Conservation (phyloP, 2,113 vertebrate species). For the Cololabis saira region DNA sequence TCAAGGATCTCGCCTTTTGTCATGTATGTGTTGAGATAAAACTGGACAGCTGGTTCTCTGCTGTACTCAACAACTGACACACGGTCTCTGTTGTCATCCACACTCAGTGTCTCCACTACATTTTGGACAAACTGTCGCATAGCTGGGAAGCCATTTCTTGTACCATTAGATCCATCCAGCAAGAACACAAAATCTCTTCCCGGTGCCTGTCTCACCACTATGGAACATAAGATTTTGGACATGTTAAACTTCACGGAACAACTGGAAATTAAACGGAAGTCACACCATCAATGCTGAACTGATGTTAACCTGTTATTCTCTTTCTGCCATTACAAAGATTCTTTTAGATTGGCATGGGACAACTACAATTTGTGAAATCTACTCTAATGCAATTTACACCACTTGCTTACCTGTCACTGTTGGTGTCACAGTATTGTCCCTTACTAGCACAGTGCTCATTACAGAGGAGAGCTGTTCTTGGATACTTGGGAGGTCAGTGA, state of each 20-base stretch:
- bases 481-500: conserved; percentile 50
- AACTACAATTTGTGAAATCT: too few species aligned
- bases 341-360: too few species aligned
- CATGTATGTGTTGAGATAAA: conserved; percentile 64
- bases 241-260: too few species aligned
- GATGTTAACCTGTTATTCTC: too few species aligned
- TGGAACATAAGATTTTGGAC: too few species aligned
- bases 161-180: conserved; percentile 62
- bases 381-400: too few species aligned
- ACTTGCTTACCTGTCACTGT: conserved; percentile 42
- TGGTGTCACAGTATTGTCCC: conserved; percentile 13
- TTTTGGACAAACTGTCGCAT: conserved; percentile 55
- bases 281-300: too few species aligned
- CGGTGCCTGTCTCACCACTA: conserved; percentile 1
- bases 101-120: conserved; percentile 53
- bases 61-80: conserved; percentile 72
- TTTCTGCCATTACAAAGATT: too few species aligned
- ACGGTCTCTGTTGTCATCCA: conserved; percentile 62
- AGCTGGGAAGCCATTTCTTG: conserved; percentile 17
- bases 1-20: conserved; percentile 41
- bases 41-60: conserved; percentile 53
- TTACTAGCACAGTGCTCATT: conserved; percentile 9
- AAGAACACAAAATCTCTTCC: conserved; percentile 68
- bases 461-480: conserved; percentile 7
- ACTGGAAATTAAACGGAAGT: too few species aligned